Evolutionary conservation across 2,888 invertebrate genomes (phyloP), one percentile per base, ranked within the genome.

Genomic region (Philonicus albiceps): DNA sequence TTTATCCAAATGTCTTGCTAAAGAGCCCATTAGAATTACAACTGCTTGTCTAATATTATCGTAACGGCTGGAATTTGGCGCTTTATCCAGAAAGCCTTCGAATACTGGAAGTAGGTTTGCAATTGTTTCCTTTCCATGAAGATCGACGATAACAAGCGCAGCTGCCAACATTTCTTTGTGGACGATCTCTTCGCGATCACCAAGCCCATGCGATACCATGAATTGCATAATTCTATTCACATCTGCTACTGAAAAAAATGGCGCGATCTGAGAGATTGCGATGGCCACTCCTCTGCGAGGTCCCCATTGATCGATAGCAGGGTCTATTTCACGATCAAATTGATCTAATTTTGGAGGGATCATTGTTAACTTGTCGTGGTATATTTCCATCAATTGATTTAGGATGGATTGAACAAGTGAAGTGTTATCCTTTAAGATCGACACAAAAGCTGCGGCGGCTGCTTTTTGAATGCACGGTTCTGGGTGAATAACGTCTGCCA

Each of bases 31-130:
- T 86, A 99, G 93, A 91, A 99, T 97, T 86, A 99, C 98, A 86
- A 99, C 98, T 88, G 98, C 97, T 92, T 99, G 98, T 27, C 99
- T 95, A 85, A 98, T 97, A 16, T 97, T 96, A 93, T 99, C 99
- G 91, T 95, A 97, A 87, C 95, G 95, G 49, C 97, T 96, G 0
- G 96, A 96, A 91, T 97, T 97, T 0, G 98, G 98, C 1, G 98
- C 98, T 90, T 96, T 96, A 91, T 97, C 97, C 92, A 99, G 94
- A 92, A 98, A 98, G 88, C 96, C 95, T 92, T 99, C 98, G 93
- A 99, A 98, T 30, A 98, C 96, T 0, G 98, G 97, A 89, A 99
- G 93, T 89, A 98, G 94, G 87, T 95, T 96, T 89, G 95, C 94
- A 16, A 96, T 94, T 0, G 95, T 95, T 87, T 95, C 95, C 93